phyloP scores from a whole-genome alignment of 2,888 invertebrate species.

The Thera britannica region DNA sequence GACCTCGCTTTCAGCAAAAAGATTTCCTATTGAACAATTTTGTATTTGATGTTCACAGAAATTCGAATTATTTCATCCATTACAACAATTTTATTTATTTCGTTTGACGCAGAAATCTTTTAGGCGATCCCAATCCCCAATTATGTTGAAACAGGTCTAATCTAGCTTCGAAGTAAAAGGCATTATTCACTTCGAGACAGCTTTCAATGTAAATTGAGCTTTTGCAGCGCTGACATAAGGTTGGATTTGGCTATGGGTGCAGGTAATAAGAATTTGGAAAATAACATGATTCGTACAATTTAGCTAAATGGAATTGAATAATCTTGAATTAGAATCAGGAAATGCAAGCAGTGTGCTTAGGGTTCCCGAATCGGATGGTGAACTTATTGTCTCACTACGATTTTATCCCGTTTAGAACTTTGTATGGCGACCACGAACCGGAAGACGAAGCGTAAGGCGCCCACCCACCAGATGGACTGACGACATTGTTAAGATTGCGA shows the following conservation, averaged over 20 bases:
- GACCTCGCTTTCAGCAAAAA: too few relatives aligned
- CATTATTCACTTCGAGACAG: background rate
- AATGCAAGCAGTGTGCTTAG: background rate
- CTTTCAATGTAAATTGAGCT: slow-evolving; percentile 2
- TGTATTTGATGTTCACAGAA: too few relatives aligned
- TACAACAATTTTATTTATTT: background rate
- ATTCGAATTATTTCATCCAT: too few relatives aligned
- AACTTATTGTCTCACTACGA: background rate
- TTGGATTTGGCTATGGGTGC: background rate
- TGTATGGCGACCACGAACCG: too few relatives aligned
- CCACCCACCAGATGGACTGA: too few relatives aligned
- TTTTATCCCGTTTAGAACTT: background rate
- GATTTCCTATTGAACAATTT: too few relatives aligned
- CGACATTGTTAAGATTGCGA: too few relatives aligned
- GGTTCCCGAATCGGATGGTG: background rate
- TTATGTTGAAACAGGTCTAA: slow-evolving; percentile 17
- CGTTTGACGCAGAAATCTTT: slow-evolving; percentile 8
- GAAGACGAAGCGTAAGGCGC: too few relatives aligned
- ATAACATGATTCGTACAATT: slow-evolving; percentile 1
- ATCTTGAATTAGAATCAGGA: slow-evolving; percentile 5
- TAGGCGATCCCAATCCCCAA: slow-evolving; percentile 4
- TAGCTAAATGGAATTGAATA: slow-evolving; percentile 1
- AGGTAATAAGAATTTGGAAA: background rate
- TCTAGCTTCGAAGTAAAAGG: slow-evolving; percentile 13
- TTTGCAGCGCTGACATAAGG: background rate